phyloP scores from a whole-genome alignment of 2,113 vertebrate species.

The Bambusicola thoracicus region DNA sequence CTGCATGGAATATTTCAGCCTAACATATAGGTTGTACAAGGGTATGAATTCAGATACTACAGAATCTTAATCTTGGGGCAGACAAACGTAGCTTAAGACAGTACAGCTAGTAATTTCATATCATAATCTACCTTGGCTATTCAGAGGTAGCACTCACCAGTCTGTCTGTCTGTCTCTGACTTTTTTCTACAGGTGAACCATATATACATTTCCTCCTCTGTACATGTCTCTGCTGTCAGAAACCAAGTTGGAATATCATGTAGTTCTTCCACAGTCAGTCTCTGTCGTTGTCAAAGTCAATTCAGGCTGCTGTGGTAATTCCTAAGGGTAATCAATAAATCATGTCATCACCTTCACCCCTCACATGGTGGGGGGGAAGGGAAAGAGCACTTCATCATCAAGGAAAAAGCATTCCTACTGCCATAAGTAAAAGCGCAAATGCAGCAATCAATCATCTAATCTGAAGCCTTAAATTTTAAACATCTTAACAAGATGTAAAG shows the following conservation, averaged over 20 bases:
- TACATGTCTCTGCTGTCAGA: conserved; percentile 37
- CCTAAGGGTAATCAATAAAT: conserved; percentile 82
- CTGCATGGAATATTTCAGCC: not conserved
- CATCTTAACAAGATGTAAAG: conserved; percentile 81
- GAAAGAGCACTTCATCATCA: conserved; percentile 75
- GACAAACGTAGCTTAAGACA: not conserved
- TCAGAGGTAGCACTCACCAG: not conserved
- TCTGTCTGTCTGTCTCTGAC: not conserved
- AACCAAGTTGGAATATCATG: conserved; percentile 45
- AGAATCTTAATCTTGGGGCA: not conserved
- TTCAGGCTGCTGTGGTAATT: conserved; percentile 69
- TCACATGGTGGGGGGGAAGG: conserved; percentile 9
- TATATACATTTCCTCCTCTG: not conserved
- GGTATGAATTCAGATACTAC: not conserved
- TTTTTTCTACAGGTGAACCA: conserved; percentile 26
- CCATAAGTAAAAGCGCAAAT: conserved; percentile 76
- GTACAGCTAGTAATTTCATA: not conserved
- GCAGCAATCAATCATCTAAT: conserved; percentile 76
- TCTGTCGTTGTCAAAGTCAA: conserved; percentile 80
- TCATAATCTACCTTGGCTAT: not conserved
- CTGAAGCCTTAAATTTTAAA: conserved; percentile 75
- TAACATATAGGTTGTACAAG: not conserved
- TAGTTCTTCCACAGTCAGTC: conserved; percentile 72
- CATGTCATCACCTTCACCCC: conserved; percentile 78
- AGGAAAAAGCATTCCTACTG: conserved; percentile 70